Evolutionary conservation across 1,140 invertebrate species (phyloP).

Genomic region (Papilio polytes): DNA sequence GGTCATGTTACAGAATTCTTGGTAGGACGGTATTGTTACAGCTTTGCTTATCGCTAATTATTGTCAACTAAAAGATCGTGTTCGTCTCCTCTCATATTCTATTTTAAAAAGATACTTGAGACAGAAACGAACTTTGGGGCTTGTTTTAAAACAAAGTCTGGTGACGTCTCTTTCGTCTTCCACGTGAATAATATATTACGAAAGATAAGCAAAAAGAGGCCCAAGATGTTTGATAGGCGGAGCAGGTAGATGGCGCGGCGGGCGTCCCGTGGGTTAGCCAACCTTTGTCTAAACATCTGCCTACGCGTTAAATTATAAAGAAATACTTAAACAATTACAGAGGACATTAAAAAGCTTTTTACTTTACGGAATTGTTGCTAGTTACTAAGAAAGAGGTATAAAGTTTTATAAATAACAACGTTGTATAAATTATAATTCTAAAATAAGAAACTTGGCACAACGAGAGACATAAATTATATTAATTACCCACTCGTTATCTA

Average conservation of each 20-base stretch:
- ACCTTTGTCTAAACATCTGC: constrained; percentile 56
- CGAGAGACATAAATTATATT: constrained; percentile 32
- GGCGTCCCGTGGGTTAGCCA: constrained; percentile 53
- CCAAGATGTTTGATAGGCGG: constrained; percentile 62
- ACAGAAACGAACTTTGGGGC: background rate
- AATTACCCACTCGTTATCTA: constrained; percentile 34
- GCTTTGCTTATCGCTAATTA: constrained; percentile 7
- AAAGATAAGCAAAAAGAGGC: constrained; percentile 65
- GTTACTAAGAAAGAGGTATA: background rate
- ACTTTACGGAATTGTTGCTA: background rate
- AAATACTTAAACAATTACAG: constrained; percentile 42
- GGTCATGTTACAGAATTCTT: constrained; percentile 8
- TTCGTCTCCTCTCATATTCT: background rate
- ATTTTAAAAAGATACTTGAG: background rate
- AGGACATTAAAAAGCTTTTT: background rate
- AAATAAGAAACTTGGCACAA: constrained; percentile 3
- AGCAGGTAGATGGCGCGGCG: constrained; percentile 55
- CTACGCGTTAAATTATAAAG: constrained; percentile 47
- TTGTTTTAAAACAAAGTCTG: constrained; percentile 34
- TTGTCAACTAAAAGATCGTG: background rate
- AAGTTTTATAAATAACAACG: constrained; percentile 3
- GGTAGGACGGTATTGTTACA: background rate
- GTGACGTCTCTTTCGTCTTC: constrained; percentile 54
- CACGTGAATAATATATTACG: constrained; percentile 58
- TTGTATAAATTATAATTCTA: constrained; percentile 6